Conservation (phyloP, 2,888 invertebrate genomes). For the Phalera bucephala region DNA sequence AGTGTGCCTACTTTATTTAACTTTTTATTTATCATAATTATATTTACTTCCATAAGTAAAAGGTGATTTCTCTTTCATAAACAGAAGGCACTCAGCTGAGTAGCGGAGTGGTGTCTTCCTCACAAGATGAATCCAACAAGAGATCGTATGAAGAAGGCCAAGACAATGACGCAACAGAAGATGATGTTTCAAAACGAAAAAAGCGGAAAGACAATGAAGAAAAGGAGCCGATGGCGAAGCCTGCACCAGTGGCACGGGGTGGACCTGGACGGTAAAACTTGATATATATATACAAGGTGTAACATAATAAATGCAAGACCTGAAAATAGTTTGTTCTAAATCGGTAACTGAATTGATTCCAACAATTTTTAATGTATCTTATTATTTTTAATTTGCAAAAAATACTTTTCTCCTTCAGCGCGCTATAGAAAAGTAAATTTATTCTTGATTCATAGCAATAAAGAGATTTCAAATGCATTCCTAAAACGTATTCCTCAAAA, state of each 20-base stretch:
- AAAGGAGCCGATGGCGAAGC: slow-evolving; percentile 81
- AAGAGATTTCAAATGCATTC: too few species aligned
- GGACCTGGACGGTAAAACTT: slow-evolving; percentile 63
- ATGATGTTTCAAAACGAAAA: slow-evolving; percentile 88
- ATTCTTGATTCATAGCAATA: too few species aligned
- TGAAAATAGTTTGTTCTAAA: too few species aligned
- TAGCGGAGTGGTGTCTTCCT: slow-evolving; percentile 65
- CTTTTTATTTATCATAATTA: background rate
- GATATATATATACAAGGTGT: too few species aligned
- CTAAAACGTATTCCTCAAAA: too few species aligned
- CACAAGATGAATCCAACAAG: slow-evolving; percentile 64
- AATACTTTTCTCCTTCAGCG: too few species aligned
- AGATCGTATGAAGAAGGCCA: slow-evolving; percentile 77
- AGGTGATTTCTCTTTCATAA: background rate
- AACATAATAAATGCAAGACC: too few species aligned
- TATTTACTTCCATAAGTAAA: background rate
- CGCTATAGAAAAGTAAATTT: too few species aligned
- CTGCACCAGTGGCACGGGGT: slow-evolving; percentile 62
- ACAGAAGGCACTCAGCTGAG: slow-evolving; percentile 58
- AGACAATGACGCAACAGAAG: slow-evolving; percentile 77
- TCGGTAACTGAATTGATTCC: too few species aligned
- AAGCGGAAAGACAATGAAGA: slow-evolving; percentile 88
- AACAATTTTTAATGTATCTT: too few species aligned
- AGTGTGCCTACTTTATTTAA: background rate
- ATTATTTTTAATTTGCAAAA: too few species aligned